A percentile compares a stretch with the other conserved stretches of the same genome.
Evolutionary conservation across 2,113 vertebrate genomes (phyloP).

Genomic region (Channa maculata): DNA sequence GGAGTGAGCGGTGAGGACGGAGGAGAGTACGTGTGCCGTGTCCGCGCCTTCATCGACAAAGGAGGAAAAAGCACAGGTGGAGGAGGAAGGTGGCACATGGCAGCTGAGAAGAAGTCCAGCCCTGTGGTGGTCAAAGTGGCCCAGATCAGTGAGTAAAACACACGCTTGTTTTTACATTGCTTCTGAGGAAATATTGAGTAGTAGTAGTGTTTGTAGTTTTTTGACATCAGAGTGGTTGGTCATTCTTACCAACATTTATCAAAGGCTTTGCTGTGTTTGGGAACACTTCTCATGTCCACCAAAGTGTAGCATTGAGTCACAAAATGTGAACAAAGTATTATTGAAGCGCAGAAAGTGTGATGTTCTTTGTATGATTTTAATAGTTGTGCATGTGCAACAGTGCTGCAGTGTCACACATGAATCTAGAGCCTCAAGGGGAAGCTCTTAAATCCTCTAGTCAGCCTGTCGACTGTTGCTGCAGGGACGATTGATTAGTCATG

Average conservation of each 20-base stretch:
- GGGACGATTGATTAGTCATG: slow-evolving; percentile 71
- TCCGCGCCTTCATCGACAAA: slow-evolving; percentile 72
- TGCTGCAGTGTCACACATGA: slow-evolving; percentile 4
- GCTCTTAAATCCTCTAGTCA: slow-evolving; percentile 62
- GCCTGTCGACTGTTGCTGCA: slow-evolving; percentile 51
- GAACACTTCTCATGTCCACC: neutral
- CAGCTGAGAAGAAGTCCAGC: slow-evolving; percentile 77
- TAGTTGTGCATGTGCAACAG: slow-evolving; percentile 21
- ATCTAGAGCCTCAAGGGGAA: slow-evolving; percentile 36
- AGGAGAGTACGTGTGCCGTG: slow-evolving; percentile 77
- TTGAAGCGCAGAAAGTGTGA: neutral
- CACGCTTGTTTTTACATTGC: neutral
- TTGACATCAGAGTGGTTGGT: neutral
- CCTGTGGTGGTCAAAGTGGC: slow-evolving; percentile 73
- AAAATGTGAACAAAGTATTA: neutral
- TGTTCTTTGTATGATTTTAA: neutral
- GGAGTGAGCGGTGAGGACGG: slow-evolving; percentile 62
- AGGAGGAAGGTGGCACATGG: slow-evolving; percentile 76
- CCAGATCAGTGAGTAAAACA: slow-evolving; percentile 76
- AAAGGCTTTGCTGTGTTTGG: neutral
- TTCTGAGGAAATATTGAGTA: too few species aligned
- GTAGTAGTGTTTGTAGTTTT: too few species aligned
- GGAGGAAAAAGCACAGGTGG: slow-evolving; percentile 57
- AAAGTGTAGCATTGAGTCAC: too few species aligned
- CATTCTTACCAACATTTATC: neutral